Conservation (phyloP, 2,113 vertebrate species). For the Cyphomyrus discorhynchus region DNA sequence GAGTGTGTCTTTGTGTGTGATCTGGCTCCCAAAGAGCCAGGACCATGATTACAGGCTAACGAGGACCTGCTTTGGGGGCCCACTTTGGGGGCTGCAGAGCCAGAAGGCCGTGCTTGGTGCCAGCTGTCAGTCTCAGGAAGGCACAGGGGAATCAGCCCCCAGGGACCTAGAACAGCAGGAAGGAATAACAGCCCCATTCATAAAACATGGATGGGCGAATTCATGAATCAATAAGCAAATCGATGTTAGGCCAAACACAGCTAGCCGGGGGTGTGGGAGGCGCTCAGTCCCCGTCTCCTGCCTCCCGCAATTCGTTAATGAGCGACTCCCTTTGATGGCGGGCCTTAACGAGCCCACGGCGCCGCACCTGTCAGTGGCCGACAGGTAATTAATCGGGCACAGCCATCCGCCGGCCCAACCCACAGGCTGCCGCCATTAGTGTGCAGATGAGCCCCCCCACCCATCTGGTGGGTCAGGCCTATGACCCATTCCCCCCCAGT, state of each 20-base stretch:
- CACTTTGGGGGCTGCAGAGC: neutral
- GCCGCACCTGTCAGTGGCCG: constrained; percentile 15
- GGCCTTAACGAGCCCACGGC: neutral
- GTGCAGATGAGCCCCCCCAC: constrained; percentile 1
- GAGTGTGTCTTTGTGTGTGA: neutral
- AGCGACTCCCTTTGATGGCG: constrained; percentile 15
- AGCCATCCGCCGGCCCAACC: neutral
- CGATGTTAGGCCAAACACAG: neutral
- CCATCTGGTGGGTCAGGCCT: neutral
- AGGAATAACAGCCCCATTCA: neutral
- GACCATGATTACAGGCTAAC: neutral
- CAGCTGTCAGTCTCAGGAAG: neutral
- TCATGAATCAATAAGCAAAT: constrained; percentile 9
- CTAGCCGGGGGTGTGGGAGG: neutral
- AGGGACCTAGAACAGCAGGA: neutral
- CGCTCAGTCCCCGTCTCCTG: neutral
- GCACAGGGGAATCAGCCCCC: neutral
- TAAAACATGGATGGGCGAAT: neutral
- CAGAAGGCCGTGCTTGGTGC: neutral
- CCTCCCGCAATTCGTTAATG: neutral
- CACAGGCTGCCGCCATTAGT: constrained; percentile 21
- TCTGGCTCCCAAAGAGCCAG: neutral
- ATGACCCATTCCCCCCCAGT: neutral
- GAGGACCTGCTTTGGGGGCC: neutral
- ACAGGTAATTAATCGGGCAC: constrained; percentile 40